A percentile compares a stretch with the other conserved stretches of the same genome.
Evolutionary conservation across 2,797 vertebrate species (phyloP).

Genomic region (Melanotaenia trifasciata): DNA sequence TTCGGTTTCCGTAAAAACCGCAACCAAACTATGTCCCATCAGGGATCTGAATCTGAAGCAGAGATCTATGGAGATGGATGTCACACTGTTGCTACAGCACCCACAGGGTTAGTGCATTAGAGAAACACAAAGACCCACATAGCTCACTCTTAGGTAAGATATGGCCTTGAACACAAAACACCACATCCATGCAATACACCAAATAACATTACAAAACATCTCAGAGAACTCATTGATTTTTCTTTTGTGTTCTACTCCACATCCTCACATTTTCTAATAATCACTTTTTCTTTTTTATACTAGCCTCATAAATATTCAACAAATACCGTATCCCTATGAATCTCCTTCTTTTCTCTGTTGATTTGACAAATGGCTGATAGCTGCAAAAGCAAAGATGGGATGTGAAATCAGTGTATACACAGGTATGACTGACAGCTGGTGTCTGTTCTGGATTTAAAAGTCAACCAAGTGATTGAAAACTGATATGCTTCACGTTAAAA

Average conservation of each 20-base stretch:
- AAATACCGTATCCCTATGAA: slow-evolving; percentile 40
- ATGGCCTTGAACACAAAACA: slow-evolving; percentile 30
- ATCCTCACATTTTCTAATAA: slow-evolving; percentile 18
- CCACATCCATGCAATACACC: background rate
- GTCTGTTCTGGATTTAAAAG: slow-evolving; percentile 34
- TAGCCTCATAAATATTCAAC: slow-evolving; percentile 37
- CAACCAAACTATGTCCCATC: slow-evolving; percentile 72
- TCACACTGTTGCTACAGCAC: slow-evolving; percentile 74
- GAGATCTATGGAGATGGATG: slow-evolving; percentile 77
- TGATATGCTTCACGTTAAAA: slow-evolving; percentile 45
- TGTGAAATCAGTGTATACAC: slow-evolving; percentile 57
- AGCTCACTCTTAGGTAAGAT: slow-evolving; percentile 8
- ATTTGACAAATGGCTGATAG: slow-evolving; percentile 42
- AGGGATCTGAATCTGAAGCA: slow-evolving; percentile 64
- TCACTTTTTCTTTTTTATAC: slow-evolving; percentile 4
- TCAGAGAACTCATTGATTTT: background rate
- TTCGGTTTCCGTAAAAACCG: slow-evolving; percentile 84
- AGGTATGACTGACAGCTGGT: slow-evolving; percentile 67
- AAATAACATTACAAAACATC: background rate
- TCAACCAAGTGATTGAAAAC: slow-evolving; percentile 58
- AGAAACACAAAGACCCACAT: background rate
- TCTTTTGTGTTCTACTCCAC: slow-evolving; percentile 1
- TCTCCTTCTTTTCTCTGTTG: slow-evolving; percentile 47
- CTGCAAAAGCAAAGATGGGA: slow-evolving; percentile 43
- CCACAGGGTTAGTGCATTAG: slow-evolving; percentile 70